Evolutionary conservation across 2,113 vertebrate genomes (phyloP).

Genomic region (Entomyzon cyanotis): DNA sequence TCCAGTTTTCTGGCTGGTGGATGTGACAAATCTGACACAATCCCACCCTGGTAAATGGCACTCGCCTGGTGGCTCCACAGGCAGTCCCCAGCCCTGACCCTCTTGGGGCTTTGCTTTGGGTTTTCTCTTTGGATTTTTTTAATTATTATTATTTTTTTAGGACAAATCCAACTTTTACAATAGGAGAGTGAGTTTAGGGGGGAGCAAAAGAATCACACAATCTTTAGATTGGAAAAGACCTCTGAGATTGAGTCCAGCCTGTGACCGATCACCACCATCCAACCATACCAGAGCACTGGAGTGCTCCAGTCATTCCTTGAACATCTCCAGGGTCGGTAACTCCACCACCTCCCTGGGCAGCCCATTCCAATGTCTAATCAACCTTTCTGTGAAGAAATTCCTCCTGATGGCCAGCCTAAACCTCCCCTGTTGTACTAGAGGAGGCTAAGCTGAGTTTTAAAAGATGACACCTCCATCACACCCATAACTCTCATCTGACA

Average conservation of each 20-base stretch:
- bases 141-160: neutral
- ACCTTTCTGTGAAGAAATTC: neutral
- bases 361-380: neutral
- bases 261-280: neutral
- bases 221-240: neutral
- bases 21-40: neutral
- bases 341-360: neutral
- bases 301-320: neutral
- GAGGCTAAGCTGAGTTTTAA: neutral
- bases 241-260: neutral
- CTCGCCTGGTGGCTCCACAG: neutral
- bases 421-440: neutral
- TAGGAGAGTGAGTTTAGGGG: neutral
- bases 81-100: neutral
- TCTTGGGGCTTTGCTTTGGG: neutral
- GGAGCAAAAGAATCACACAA: neutral
- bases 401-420: neutral
- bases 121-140: neutral
- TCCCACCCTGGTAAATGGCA: neutral
- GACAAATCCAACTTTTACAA: neutral
- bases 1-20: neutral
- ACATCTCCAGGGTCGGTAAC: neutral
- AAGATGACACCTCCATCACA: too few relatives aligned
- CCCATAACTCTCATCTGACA: rapidly evolving
- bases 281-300: neutral